Conservation (phyloP, 2,888 invertebrate species). For the Lapara coniferarum region DNA sequence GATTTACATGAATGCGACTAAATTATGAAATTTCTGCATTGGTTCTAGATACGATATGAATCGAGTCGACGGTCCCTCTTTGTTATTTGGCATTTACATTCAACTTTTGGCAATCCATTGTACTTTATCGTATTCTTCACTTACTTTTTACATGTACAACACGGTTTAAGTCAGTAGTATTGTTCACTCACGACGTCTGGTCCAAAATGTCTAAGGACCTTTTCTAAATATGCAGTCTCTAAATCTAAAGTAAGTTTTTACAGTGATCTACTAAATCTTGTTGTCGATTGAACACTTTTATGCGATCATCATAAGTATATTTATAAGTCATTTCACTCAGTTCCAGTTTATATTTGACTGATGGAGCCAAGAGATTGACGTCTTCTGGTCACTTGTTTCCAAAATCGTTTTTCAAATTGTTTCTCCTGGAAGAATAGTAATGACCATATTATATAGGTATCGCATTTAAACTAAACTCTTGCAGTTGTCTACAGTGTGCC, state of each 20-base stretch:
- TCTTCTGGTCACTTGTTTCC: constrained; percentile 91
- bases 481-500: neutral
- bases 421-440: constrained; percentile 85
- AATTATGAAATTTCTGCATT: constrained; percentile 33
- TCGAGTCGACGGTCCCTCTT: constrained; percentile 73
- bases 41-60: constrained; percentile 76
- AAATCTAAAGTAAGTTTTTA: constrained; percentile 37
- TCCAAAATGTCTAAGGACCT: constrained; percentile 11
- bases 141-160: constrained; percentile 32
- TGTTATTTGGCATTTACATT: constrained; percentile 69
- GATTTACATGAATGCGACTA: constrained; percentile 35
- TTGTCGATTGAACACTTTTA: constrained; percentile 52
- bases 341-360: constrained; percentile 69
- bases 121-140: constrained; percentile 32
- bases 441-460: neutral
- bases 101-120: constrained; percentile 60
- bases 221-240: constrained; percentile 38
- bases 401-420: constrained; percentile 89
- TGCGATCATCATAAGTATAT: constrained; percentile 32
- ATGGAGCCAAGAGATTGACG: constrained; percentile 83
- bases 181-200: neutral
- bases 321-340: constrained; percentile 12
- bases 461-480: neutral
- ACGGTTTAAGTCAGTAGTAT: neutral
- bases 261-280: constrained; percentile 37